Evolutionary conservation across 2,797 vertebrate species (phyloP), one percentile per base, ranked within the genome.

Genomic region (Diceros bicornis): DNA sequence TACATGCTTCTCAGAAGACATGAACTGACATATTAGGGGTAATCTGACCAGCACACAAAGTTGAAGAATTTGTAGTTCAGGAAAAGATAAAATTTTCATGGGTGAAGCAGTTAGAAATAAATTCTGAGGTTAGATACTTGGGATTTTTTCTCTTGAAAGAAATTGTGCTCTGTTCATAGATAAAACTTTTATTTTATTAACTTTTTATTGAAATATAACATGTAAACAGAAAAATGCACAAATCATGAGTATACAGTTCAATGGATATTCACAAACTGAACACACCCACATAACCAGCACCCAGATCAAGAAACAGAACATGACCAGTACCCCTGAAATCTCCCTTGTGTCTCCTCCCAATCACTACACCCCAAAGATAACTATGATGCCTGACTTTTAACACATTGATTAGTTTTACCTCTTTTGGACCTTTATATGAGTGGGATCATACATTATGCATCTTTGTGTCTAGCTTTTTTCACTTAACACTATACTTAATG

Each of bases 71-170:
- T 94, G 14, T 3, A 72, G 4, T 50, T 94, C 74, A 90, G 25
- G 11, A 87, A 97, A 88, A 62, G 55, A 69, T 64, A 91, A 89
- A 41, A n/a, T 34, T 44, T 47, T 91, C 32, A 78, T 68, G 62
- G 27, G 41, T 91, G 23, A 93, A 94, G 41, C 50, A 90, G 84
- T 88, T 84, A 84, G 71, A 96, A 97, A 94, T 74, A 89, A 93
- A 57, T 6, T 93, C 78, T 96, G 50, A 61, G 18, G 20, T 61
- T 97, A 32, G 55, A 52, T 89, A 94, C 64, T 89, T 89, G 6
- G 27, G 85, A 4, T 78, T 90, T 72, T 57, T 96, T 74, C 84
- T 87, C 75, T 97, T 94, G 27, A 72, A 94, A 92, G 55, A 81
- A 92, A 83, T 34, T 27, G 47, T 4, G 84, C 37, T 89, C 16